A percentile compares a stretch with the other conserved stretches of the same genome.
Conservation (phyloP, 2,888 invertebrate species). For the Metellina segmentata region DNA sequence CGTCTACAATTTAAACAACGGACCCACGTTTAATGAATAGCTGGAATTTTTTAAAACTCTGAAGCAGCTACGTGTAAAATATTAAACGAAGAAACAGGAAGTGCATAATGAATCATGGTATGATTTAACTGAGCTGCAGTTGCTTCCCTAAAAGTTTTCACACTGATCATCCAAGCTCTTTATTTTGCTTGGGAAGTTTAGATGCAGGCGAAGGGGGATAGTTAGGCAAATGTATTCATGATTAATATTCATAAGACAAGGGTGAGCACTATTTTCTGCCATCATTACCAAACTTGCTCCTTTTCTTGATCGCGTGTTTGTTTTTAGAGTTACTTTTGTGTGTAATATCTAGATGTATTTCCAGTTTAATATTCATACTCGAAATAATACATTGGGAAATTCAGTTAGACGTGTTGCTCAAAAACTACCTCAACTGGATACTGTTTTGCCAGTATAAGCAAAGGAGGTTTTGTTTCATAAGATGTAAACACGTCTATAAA, state of each 20-base stretch:
- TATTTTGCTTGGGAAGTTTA: not conserved
- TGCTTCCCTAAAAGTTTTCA: not conserved
- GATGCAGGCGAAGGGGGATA: not conserved
- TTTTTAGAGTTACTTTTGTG: not conserved
- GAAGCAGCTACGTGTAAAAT: not conserved
- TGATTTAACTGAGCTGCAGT: not conserved
- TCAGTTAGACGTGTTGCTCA: not conserved
- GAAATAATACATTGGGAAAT: not conserved
- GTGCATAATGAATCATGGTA: not conserved
- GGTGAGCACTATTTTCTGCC: slow-evolving; percentile 36
- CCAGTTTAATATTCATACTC: not conserved
- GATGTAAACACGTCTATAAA: too few relatives aligned
- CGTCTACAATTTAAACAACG: not conserved
- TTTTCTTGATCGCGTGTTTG: slow-evolving; percentile 3
- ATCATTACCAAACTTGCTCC: slow-evolving; percentile 31
- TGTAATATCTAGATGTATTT: not conserved
- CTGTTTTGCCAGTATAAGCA: too few relatives aligned
- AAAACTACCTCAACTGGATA: too few relatives aligned
- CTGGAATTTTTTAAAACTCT: not conserved
- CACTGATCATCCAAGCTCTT: not conserved
- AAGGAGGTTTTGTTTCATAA: too few relatives aligned
- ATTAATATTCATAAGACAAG: slow-evolving; percentile 53
- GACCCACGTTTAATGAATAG: not conserved
- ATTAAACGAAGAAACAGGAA: not conserved
- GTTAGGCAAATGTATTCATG: slow-evolving; percentile 46